A percentile compares a stretch with the other conserved stretches of the same genome.
Evolutionary conservation across 2,888 invertebrate species (phyloP).

Genomic region (Pachymerium ferrugineum): DNA sequence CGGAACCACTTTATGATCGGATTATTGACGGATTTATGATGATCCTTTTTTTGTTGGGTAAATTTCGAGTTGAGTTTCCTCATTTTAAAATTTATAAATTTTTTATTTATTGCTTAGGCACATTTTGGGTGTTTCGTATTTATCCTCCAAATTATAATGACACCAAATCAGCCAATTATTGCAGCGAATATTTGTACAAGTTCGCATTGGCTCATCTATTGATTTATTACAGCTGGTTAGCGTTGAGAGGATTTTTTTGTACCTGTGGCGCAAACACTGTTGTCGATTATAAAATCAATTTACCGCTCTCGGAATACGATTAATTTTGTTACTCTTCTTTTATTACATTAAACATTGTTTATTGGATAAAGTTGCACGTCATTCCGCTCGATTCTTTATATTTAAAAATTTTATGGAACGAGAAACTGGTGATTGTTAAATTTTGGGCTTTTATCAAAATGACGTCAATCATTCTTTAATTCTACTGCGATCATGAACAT

Average conservation of each 20-base stretch:
- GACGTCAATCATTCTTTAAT: too few species aligned
- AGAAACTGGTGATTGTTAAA: too few species aligned
- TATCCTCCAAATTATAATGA: not conserved
- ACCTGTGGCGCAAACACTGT: not conserved
- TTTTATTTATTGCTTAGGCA: not conserved
- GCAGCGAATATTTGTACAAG: not conserved
- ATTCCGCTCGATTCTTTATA: too few species aligned
- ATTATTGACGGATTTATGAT: not conserved
- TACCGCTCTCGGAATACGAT: not conserved
- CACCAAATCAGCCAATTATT: not conserved
- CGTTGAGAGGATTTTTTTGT: not conserved
- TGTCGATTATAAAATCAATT: not conserved
- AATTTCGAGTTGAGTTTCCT: not conserved
- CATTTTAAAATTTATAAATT: not conserved
- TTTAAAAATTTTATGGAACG: too few species aligned
- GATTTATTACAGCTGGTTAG: not conserved
- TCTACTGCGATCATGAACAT: too few species aligned
- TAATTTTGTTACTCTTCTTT: not conserved
- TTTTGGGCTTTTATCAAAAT: too few species aligned
- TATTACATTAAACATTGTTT: not conserved
- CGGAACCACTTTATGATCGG: not conserved
- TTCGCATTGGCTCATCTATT: not conserved
- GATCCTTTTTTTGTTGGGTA: not conserved
- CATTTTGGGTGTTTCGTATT: not conserved
- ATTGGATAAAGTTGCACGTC: too few species aligned